Evolutionary conservation across 2,797 vertebrate genomes (phyloP).

Genomic region (Scomberomorus guttatus): DNA sequence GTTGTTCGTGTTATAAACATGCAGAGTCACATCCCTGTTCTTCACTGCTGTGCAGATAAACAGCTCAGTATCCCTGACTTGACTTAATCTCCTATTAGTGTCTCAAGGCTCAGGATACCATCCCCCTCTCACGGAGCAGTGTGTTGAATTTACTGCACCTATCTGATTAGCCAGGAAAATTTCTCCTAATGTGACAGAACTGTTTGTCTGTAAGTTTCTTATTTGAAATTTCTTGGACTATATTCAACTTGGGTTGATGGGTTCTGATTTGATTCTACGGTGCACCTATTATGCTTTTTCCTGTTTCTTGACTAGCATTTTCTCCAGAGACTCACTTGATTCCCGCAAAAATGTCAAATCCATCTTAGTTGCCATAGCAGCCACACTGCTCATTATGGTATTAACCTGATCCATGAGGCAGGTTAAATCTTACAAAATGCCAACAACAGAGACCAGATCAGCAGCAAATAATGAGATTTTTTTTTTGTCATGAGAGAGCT

Average conservation of each 20-base stretch:
- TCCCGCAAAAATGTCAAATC: slow-evolving; percentile 70
- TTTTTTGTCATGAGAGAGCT: slow-evolving; percentile 30
- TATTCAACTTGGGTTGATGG: slow-evolving; percentile 9
- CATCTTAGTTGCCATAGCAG: slow-evolving; percentile 68
- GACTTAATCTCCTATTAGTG: slow-evolving; percentile 65
- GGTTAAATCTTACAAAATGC: slow-evolving; percentile 53
- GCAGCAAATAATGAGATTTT: slow-evolving; percentile 56
- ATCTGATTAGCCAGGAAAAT: neutral
- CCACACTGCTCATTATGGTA: slow-evolving; percentile 44
- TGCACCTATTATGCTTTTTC: slow-evolving; percentile 10
- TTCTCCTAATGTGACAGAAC: slow-evolving; percentile 6
- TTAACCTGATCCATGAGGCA: slow-evolving; percentile 54
- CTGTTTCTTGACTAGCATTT: slow-evolving; percentile 7
- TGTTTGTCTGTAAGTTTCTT: neutral
- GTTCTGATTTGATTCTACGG: slow-evolving; percentile 9
- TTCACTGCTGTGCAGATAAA: slow-evolving; percentile 55
- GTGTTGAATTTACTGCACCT: slow-evolving; percentile 1
- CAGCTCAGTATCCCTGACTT: slow-evolving; percentile 60
- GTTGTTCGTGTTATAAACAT: slow-evolving; percentile 5
- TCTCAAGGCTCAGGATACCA: slow-evolving; percentile 37
- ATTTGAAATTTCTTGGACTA: neutral
- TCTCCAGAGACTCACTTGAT: slow-evolving; percentile 41
- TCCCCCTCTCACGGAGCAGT: slow-evolving; percentile 25
- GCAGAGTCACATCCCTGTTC: slow-evolving; percentile 12
- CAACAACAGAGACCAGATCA: slow-evolving; percentile 46